Base-by-base conservation (phyloP, 2,888 invertebrate species). In the Ellobium chinense region DNA sequence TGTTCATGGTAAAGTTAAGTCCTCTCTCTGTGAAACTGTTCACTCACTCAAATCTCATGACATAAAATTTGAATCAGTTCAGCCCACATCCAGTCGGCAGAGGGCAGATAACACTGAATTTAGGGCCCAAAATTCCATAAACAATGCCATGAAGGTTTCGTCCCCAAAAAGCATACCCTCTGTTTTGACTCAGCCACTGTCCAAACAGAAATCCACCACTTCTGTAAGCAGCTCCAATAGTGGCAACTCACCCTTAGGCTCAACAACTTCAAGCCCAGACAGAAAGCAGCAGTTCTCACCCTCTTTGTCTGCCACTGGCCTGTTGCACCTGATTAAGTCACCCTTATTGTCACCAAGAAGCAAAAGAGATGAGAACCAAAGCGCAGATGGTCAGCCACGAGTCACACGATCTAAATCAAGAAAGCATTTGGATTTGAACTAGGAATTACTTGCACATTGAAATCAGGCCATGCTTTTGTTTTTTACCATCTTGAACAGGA, bases 271-370 rank as follows among this genome's bases (percentile, higher is more conserved):
- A 14, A 68, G 39, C 24, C 39, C 68, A 21, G 18, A 29, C 37
- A 12, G 68, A 24, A 69, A 73, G 7, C 84, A 82, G 72, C 88
- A 88, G 68, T 89, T 82, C 76, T 89, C 90, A 2, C 90, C 89
- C 7, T 85, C 76, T 80, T 87, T 90, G 0, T 87, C 89, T 1
- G 87, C 88, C 3, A 86, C 85, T 73, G 88, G 89, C 79, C 84
- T 90, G 31, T 85, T 88, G 81, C 88, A 88, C 75, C 79, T 90
- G 24, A 89, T 90, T 80, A 87, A 88, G 77, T 90, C 90, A 18
- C 90, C 90, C 14, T 72, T 90, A 9, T 65, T 90, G 27, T 81
- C 80, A 9, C 82, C 86, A 63, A 78, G 81, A n/a, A 34, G 39
- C n/a, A 31, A 4, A 37, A 29, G 24, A 12, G 18, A 46, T 46